These are phyloP conservation scores for Tricholauxania praeusta DNA, from an alignment of 2,888 invertebrate species.

Conservation along the genomic window DNA sequence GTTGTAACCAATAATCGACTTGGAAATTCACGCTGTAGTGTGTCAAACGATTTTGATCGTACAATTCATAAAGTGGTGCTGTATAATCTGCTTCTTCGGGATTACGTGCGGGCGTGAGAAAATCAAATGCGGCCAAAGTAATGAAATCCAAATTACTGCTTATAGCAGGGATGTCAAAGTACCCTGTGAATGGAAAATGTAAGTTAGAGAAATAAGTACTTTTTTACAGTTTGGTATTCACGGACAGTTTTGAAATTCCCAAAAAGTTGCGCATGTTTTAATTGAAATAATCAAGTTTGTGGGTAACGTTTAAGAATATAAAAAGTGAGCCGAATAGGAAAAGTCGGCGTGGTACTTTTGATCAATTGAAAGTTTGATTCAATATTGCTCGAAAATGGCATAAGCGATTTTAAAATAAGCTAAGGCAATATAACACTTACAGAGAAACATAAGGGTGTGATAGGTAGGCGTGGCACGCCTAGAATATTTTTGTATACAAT, in stretches of 20 bases:
- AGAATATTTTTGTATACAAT: too few species aligned
- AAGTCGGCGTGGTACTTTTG: too few species aligned
- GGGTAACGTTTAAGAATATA: too few species aligned
- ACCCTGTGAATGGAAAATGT: constrained; percentile 70
- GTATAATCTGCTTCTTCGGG: constrained; percentile 84
- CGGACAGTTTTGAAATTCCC: too few species aligned
- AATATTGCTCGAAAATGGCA: too few species aligned
- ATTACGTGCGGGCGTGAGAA: constrained; percentile 79
- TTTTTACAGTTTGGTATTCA: not conserved
- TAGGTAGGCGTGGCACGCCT: too few species aligned
- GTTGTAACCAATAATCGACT: constrained; percentile 74
- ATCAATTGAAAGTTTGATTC: too few species aligned
- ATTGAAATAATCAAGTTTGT: too few species aligned
- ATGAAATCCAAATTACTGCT: constrained; percentile 83
- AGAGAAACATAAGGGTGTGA: too few species aligned
- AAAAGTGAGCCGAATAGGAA: too few species aligned
- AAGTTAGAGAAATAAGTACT: constrained; percentile 15
- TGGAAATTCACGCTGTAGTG: constrained; percentile 77
- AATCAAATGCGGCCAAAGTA: constrained; percentile 84
- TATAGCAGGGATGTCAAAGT: constrained; percentile 80
- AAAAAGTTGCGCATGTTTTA: not conserved
- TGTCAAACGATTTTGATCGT: constrained; percentile 73
- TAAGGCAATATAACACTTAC: too few species aligned
- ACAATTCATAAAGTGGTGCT: constrained; percentile 78
- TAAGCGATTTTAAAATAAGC: too few species aligned